Conservation (phyloP, 2,797 vertebrate genomes). For the Mormyrus hasselquistii region DNA sequence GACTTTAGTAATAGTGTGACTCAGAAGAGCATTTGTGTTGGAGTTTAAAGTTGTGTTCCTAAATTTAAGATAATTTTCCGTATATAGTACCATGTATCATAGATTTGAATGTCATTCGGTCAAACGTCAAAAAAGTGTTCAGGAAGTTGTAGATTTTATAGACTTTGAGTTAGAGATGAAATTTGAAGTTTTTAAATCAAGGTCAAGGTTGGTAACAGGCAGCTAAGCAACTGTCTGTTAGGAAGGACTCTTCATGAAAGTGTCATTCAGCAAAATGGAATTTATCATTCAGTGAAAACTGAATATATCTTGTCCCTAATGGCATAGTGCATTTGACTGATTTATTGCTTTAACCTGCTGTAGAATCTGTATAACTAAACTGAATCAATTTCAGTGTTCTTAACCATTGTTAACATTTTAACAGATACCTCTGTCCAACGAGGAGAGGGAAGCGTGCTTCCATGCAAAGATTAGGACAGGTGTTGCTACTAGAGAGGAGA, state of each 20-base stretch:
- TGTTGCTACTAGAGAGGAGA: neutral
- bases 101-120: neutral
- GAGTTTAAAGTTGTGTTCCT: neutral
- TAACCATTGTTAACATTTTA: neutral
- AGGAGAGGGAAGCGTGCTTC: neutral
- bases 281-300: neutral
- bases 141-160: neutral
- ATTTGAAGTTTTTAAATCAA: neutral
- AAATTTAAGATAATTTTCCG: neutral
- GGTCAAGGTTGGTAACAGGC: neutral
- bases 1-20: neutral
- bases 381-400: neutral
- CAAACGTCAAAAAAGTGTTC: neutral
- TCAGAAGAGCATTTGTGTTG: neutral
- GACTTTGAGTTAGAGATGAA: neutral
- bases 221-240: neutral
- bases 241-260: neutral
- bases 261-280: neutral
- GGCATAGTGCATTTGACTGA: neutral
- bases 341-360: neutral
- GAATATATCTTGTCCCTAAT: neutral
- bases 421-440: neutral
- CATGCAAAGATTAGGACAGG: neutral
- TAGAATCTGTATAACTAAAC: neutral
- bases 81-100: neutral